Percentiles rank a stretch among this genome's conserved stretches.
These are phyloP conservation scores for Rallus crepitans DNA, from an alignment of 2,797 vertebrate species.

Conservation along the genomic window DNA sequence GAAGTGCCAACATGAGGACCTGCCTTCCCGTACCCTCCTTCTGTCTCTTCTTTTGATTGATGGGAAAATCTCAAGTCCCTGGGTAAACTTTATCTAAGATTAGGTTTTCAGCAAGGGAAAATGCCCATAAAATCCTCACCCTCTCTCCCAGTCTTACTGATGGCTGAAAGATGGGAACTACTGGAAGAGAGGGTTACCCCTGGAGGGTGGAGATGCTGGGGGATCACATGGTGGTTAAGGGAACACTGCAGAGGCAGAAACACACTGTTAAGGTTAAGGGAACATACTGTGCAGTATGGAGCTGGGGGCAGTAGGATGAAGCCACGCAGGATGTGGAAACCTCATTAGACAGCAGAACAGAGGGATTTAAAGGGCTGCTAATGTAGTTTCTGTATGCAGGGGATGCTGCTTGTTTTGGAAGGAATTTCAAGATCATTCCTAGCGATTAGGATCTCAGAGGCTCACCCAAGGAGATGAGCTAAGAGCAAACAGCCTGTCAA, in stretches of 20 bases:
- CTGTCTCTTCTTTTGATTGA: not conserved
- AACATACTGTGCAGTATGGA: not conserved
- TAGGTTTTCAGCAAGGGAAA: not conserved
- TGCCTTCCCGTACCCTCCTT: not conserved
- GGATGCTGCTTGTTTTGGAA: not conserved
- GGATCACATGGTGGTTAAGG: fast-evolving
- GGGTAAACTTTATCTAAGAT: not conserved
- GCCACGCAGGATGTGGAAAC: not conserved
- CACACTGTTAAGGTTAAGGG: not conserved
- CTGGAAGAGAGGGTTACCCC: not conserved
- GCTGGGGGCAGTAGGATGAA: not conserved
- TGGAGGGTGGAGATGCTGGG: not conserved
- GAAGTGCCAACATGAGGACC: not conserved
- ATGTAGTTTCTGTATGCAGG: not conserved
- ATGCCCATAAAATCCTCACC: not conserved
- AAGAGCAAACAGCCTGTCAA: not conserved
- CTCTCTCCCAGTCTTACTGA: not conserved
- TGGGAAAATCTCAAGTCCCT: not conserved
- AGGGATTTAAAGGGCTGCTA: not conserved
- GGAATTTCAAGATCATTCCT: not conserved
- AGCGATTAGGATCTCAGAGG: not conserved
- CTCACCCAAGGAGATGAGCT: not conserved
- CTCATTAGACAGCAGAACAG: not conserved
- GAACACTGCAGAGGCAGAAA: not conserved
- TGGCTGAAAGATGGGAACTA: not conserved